These are phyloP conservation scores for Ips nitidus DNA, from an alignment of 1,140 invertebrate genomes.

Conservation along the genomic window DNA sequence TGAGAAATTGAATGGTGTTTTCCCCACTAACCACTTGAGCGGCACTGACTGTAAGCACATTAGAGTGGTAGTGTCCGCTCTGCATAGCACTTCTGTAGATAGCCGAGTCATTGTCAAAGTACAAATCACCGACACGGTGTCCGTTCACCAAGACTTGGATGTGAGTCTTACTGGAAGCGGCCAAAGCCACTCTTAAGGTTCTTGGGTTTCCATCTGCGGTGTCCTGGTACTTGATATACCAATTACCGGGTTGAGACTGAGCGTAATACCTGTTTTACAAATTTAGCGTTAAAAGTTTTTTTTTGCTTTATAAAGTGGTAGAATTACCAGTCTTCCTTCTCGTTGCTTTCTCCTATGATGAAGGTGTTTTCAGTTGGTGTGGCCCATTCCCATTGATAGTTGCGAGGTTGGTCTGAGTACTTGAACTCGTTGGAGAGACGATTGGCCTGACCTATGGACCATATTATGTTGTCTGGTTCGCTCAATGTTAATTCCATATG, in stretches of 20 bases:
- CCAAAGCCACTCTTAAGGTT: slow-evolving; percentile 12
- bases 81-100: slow-evolving; percentile 21
- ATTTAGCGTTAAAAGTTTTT: no score
- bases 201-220: slow-evolving; percentile 13
- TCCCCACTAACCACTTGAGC: slow-evolving; percentile 17
- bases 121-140: slow-evolving; percentile 12
- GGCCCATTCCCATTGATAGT: slow-evolving; percentile 6
- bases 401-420: slow-evolving; percentile 15
- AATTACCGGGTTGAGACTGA: slow-evolving; percentile 16
- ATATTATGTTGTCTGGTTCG: slow-evolving; percentile 13
- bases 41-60: slow-evolving; percentile 6
- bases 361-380: no score
- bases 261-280: slow-evolving; percentile 10
- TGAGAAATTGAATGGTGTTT: slow-evolving; percentile 9
- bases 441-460: slow-evolving; percentile 10
- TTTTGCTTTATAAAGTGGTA: no score
- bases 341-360: no score
- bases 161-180: slow-evolving; percentile 19
- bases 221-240: slow-evolving; percentile 17
- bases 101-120: slow-evolving; percentile 18
- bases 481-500: background rate
- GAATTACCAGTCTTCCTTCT: no score
- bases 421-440: slow-evolving; percentile 17
- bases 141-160: slow-evolving; percentile 8
- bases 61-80: slow-evolving; percentile 13